Conservation (phyloP, 1,140 invertebrate genomes). For the Myzus persicae region DNA sequence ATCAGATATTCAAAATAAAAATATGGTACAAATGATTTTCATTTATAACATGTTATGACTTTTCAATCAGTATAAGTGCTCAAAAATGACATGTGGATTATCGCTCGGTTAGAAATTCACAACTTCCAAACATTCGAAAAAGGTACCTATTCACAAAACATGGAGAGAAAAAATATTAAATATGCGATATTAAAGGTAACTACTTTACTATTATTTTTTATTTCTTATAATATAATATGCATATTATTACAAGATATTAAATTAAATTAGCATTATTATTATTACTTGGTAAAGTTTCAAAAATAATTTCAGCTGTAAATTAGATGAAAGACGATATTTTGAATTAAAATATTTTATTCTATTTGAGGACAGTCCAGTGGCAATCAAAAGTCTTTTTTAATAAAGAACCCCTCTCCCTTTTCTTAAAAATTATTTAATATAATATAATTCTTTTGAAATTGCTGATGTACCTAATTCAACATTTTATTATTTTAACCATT, state of each 20-base stretch:
- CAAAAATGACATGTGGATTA: neutral
- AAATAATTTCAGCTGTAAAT: neutral
- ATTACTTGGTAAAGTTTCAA: neutral
- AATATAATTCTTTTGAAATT: too few relatives aligned
- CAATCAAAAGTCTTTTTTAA: too few relatives aligned
- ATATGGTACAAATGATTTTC: neutral
- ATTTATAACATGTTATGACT: neutral
- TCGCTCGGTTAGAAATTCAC: neutral
- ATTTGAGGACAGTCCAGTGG: too few relatives aligned
- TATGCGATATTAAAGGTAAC: too few relatives aligned
- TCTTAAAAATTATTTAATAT: too few relatives aligned
- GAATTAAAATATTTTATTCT: too few relatives aligned
- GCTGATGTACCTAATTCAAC: too few relatives aligned
- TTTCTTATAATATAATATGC: neutral
- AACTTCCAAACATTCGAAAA: neutral
- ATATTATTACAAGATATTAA: neutral
- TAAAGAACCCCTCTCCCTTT: too few relatives aligned
- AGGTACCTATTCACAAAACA: neutral
- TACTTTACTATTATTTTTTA: too few relatives aligned
- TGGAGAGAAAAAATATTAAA: neutral
- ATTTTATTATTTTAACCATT: too few relatives aligned
- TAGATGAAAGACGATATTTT: too few relatives aligned
- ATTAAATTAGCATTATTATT: neutral
- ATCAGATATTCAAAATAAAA: neutral
- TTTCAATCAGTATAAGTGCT: neutral